Percentiles rank a stretch among this genome's conserved stretches.
These are phyloP conservation scores for Tupiocoris notatus DNA, from an alignment of 2,888 invertebrate species.

Conservation along the genomic window DNA sequence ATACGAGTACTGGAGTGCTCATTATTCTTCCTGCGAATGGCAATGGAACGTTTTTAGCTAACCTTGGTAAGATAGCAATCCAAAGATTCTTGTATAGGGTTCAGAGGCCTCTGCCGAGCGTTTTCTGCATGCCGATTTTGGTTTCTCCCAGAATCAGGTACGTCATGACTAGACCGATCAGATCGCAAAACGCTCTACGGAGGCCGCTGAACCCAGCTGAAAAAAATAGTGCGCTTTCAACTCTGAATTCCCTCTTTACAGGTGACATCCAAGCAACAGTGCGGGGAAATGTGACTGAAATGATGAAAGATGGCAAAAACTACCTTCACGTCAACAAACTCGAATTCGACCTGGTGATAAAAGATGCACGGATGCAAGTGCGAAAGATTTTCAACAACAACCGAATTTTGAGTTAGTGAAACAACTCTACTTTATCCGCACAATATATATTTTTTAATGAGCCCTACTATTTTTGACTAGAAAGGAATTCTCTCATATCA, in stretches of 20 bases:
- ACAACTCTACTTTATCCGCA: too few species aligned
- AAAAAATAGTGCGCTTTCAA: background rate
- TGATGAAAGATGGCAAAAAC: conserved; percentile 53
- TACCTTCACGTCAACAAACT: conserved; percentile 65
- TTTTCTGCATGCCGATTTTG: too few species aligned
- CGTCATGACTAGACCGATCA: too few species aligned
- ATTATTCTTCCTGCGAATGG: conserved; percentile 71
- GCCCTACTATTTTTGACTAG: too few species aligned
- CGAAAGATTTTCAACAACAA: conserved; percentile 68
- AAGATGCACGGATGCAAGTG: conserved; percentile 64
- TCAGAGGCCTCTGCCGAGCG: too few species aligned
- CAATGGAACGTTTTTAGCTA: conserved; percentile 67
- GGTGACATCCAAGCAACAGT: conserved; percentile 63
- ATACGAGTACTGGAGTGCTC: conserved; percentile 67
- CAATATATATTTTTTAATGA: too few species aligned
- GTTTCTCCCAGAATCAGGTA: too few species aligned
- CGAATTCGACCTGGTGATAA: conserved; percentile 62
- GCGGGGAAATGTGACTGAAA: conserved; percentile 60
- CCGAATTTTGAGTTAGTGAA: conserved; percentile 63
- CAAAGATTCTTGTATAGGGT: too few species aligned
- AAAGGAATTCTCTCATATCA: too few species aligned
- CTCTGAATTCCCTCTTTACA: conserved; percentile 52
- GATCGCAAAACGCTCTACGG: too few species aligned
- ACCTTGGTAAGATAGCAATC: conserved; percentile 61
- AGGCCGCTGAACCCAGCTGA: too few species aligned